Percentiles rank a stretch among this genome's conserved stretches.
Conservation (phyloP, 2,797 vertebrate genomes). For the Molossus alvarezi region DNA sequence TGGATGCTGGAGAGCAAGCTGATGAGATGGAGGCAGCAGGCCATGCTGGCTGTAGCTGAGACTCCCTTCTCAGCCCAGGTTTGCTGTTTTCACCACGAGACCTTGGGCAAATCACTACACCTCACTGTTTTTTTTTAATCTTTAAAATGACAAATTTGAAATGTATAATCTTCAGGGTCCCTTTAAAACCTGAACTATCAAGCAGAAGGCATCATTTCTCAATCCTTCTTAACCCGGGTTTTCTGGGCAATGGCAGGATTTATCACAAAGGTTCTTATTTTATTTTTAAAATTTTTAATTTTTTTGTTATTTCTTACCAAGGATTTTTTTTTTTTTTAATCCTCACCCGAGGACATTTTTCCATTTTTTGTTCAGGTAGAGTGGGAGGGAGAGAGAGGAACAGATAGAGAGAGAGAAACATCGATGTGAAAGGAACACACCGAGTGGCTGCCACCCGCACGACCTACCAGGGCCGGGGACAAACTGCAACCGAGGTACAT, state of each 20-base stretch:
- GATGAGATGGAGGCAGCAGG: neutral
- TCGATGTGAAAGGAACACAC: neutral
- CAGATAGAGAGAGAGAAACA: neutral
- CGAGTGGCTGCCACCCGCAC: neutral
- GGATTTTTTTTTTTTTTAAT: neutral
- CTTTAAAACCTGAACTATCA: neutral
- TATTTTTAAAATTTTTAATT: neutral
- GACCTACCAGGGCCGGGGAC: no score
- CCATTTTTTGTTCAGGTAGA: neutral
- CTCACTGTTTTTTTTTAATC: neutral
- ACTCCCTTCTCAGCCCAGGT: neutral
- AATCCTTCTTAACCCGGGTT: neutral
- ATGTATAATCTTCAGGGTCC: neutral
- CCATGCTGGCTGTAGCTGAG: no score
- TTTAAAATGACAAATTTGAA: constrained; percentile 44
- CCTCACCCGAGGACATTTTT: neutral
- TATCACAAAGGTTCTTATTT: constrained; percentile 35
- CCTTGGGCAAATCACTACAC: neutral
- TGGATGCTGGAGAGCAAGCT: neutral
- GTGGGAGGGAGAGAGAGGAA: no score
- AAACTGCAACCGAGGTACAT: no score
- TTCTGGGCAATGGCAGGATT: neutral
- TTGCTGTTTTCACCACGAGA: neutral
- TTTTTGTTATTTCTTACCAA: no score
- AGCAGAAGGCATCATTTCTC: neutral